Percentiles rank a stretch among this genome's conserved stretches.
Conservation (phyloP, 2,113 vertebrate genomes). For the Peucedramus taeniatus region DNA sequence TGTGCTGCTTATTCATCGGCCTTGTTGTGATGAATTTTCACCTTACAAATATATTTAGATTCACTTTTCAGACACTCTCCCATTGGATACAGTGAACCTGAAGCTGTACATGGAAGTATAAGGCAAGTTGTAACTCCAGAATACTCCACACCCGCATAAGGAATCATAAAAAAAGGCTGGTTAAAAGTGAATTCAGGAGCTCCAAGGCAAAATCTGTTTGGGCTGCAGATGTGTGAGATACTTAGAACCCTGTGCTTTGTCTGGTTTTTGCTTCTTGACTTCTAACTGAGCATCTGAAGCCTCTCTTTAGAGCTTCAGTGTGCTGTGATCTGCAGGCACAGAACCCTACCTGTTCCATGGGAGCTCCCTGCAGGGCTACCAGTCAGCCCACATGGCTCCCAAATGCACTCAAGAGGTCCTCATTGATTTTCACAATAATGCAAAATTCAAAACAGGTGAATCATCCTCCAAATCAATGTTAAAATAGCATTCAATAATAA, state of each 20-base stretch:
- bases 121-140: background rate
- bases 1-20: background rate
- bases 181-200: background rate
- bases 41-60: background rate
- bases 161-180: background rate
- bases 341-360: no score
- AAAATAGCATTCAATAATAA: background rate
- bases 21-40: background rate
- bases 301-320: rapidly evolving
- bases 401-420: background rate
- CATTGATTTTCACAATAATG: background rate
- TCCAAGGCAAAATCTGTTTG: background rate
- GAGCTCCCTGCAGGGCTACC: background rate
- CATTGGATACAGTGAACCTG: background rate
- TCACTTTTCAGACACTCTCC: background rate
- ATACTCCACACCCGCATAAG: background rate
- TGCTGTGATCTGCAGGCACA: background rate
- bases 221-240: background rate
- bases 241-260: background rate
- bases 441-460: background rate
- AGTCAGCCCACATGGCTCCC: background rate
- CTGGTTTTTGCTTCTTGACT: background rate
- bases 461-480: background rate
- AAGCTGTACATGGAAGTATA: background rate
- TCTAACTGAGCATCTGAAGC: background rate